A percentile compares a stretch with the other conserved stretches of the same genome.
These are phyloP conservation scores for Paralichthys olivaceus DNA, from an alignment of 2,113 vertebrate genomes.

Conservation along the genomic window DNA sequence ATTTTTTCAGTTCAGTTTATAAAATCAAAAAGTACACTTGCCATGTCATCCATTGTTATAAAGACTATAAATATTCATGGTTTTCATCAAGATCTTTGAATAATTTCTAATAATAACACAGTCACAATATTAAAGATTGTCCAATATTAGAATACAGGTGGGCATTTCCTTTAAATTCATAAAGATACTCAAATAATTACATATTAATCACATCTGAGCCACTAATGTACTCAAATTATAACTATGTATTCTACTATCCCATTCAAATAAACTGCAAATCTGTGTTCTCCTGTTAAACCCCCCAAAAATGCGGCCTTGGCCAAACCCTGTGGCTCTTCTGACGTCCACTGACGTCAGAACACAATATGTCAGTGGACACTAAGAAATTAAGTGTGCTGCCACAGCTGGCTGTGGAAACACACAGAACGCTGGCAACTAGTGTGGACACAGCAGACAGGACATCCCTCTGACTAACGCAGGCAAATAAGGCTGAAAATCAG, in stretches of 20 bases:
- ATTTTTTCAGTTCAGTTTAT: too few relatives aligned
- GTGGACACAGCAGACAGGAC: slow-evolving; percentile 40
- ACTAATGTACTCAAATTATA: neutral
- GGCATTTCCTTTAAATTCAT: neutral
- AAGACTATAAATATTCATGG: too few relatives aligned
- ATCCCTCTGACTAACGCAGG: slow-evolving; percentile 55
- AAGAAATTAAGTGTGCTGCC: slow-evolving; percentile 28
- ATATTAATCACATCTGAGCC: neutral
- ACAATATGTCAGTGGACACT: slow-evolving; percentile 17
- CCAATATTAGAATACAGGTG: neutral
- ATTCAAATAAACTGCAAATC: neutral
- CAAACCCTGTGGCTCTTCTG: slow-evolving; percentile 14
- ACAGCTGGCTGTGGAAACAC: slow-evolving; percentile 31
- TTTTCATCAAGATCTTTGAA: too few relatives aligned
- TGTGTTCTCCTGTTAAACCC: neutral
- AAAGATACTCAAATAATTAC: neutral
- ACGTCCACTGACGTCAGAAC: slow-evolving; percentile 6
- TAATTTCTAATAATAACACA: too few relatives aligned
- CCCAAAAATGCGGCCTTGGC: neutral
- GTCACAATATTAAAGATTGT: too few relatives aligned
- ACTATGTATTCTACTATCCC: neutral
- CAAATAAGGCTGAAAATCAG: slow-evolving; percentile 43
- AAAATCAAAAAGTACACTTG: too few relatives aligned
- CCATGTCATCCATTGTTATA: too few relatives aligned
- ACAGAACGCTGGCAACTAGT: neutral